Evolutionary conservation across 2,797 vertebrate genomes (phyloP), one percentile per base, ranked within the genome.

Genomic region (Siniperca obscura): DNA sequence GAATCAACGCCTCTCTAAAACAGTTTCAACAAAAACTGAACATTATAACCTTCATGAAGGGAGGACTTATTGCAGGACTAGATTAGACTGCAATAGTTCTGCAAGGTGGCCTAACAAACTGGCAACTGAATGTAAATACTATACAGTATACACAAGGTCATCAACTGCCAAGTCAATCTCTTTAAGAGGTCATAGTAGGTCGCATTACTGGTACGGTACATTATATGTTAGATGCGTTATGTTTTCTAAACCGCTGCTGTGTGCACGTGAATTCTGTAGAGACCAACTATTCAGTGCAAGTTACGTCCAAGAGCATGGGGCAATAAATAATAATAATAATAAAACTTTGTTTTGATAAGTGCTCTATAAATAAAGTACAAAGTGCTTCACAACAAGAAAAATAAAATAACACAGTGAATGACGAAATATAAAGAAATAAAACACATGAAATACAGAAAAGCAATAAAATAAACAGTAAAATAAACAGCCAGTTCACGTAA

Each of bases 281-380:
- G 57, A 30, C 72, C 66, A 38, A 22, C 36, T 80, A 42, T 55
- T 76, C 27, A 42, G 66, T 80, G 66, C 77, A 70, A 83, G 82
- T 83, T 86, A 86, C 74, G 60, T 86, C 62, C 60, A 13, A 3
- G 53, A 86, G 44, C 71, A 69, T 1, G 22, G 34, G 61, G 82
- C 79, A 74, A 81, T 88, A 90, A n/a, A n/a, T n/a, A n/a, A n/a
- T n/a, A n/a, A n/a, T n/a, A n/a, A n/a, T n/a, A n/a, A n/a, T n/a
- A n/a, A n/a, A n/a, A n/a, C n/a, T n/a, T n/a, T n/a, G n/a, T n/a
- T n/a, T n/a, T n/a, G n/a, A n/a, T n/a, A n/a, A n/a, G n/a, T n/a
- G n/a, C n/a, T n/a, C n/a, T n/a, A n/a, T n/a, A n/a, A n/a, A n/a
- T n/a, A n/a, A n/a, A n/a, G n/a, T n/a, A n/a, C n/a, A n/a, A n/a